Base-by-base conservation (phyloP, 2,113 vertebrate genomes). In the Dicaeum eximium region DNA sequence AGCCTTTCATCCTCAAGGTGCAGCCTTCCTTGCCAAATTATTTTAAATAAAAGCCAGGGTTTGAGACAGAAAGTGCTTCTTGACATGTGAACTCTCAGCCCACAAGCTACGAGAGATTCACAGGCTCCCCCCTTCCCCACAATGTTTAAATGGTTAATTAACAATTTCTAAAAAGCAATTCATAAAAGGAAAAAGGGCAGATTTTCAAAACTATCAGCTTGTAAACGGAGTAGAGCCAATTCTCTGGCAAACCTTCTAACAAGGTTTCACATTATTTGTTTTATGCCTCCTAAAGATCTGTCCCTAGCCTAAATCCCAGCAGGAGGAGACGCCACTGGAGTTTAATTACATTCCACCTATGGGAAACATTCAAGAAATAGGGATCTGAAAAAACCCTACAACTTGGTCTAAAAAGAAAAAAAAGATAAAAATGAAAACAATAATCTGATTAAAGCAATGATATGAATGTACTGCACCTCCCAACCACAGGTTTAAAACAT, bases 281-380 rank as follows among this genome's bases (percentile, higher is more conserved):
- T 91, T 62, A 64, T 89, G 95, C 57, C 93, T 95, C 80, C 83
- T 69, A 80, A 90, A 88, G 94, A 95, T 94, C 94, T 69, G 95
- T 96, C 94, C 96, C 92, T 86, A 82, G 84, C 47, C 91, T 93
- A 79, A 93, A 88, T 96, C 95, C 88, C 96, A 97, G 96, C 90
- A 97, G 97, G 94, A 73, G 60, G 64, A 97, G 93, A 93, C 30
- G 73, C 87, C 91, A 92, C 73, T 88, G 86, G 95, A 96, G 95
- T 94, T 97, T 97, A 97, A 97, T 97, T 97, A 97, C 90, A 97
- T 96, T 97, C 95, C 83, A 97, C 80, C 96, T 95, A 86, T 95
- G 91, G 92, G 95, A 97, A 97, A 91, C 54, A 84, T 93, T 96
- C 65, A 69, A 97, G 82, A 78, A 97, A 97, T 5, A 80, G 80